A percentile compares a stretch with the other conserved stretches of the same genome.
Evolutionary conservation across 2,888 invertebrate species (phyloP).

Genomic region (Limenitis camilla): DNA sequence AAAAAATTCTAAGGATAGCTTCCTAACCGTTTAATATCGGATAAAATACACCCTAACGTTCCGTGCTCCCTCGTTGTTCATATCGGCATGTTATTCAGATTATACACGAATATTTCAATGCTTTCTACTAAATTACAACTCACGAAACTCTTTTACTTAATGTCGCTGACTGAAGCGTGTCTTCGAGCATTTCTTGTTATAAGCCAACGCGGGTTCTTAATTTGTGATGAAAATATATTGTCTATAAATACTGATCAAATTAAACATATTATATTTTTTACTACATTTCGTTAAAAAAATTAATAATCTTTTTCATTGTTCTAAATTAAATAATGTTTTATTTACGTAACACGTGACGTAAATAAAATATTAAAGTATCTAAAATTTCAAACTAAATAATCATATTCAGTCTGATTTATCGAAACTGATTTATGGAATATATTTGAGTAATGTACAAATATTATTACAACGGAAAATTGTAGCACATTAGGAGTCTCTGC

Average conservation of each 20-base stretch:
- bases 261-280: slow-evolving; percentile 3
- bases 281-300: slow-evolving; percentile 17
- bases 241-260: slow-evolving; percentile 12
- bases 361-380: no score
- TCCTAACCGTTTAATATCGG: slow-evolving; percentile 72
- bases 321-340: no score
- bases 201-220: slow-evolving; percentile 28
- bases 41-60: slow-evolving; percentile 69
- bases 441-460: no score
- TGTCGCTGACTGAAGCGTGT: slow-evolving; percentile 46
- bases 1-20: slow-evolving; percentile 63
- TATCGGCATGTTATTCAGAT: slow-evolving; percentile 75
- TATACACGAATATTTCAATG: slow-evolving; percentile 75
- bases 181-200: slow-evolving; percentile 31
- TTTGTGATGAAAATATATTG: no score
- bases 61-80: slow-evolving; percentile 68
- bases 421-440: no score
- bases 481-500: slow-evolving; percentile 59
- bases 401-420: no score
- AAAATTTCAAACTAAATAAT: no score
- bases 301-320: no score
- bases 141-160: slow-evolving; percentile 69
- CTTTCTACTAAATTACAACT: slow-evolving; percentile 74
- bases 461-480: slow-evolving; percentile 66
- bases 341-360: no score